A percentile compares a stretch with the other conserved stretches of the same genome.
These are phyloP conservation scores for Ceratothoa steindachneri DNA, from an alignment of 2,888 invertebrate species.

Conservation along the genomic window DNA sequence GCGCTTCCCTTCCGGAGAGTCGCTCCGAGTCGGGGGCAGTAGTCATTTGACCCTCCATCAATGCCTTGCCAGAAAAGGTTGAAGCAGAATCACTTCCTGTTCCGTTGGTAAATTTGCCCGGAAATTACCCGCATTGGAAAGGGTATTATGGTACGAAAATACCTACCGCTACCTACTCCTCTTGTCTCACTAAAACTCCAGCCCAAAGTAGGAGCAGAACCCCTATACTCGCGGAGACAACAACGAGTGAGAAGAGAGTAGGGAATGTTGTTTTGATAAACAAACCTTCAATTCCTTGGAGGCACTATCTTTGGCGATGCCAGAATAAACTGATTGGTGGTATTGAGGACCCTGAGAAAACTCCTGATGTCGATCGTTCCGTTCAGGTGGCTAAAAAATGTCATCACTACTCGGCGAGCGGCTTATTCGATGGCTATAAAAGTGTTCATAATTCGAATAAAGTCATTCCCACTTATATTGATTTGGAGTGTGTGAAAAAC, in stretches of 20 bases:
- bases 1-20: slow-evolving; percentile 73
- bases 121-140: background rate
- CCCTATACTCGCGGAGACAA: background rate
- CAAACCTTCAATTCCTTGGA: background rate
- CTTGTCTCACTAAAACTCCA: background rate
- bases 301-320: slow-evolving; percentile 3
- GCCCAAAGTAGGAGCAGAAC: background rate
- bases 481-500: background rate
- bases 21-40: slow-evolving; percentile 83
- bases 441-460: background rate
- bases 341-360: background rate
- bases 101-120: background rate
- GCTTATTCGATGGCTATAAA: background rate
- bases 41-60: slow-evolving; percentile 59
- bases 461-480: background rate
- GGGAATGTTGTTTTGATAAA: background rate
- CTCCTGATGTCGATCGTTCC: background rate
- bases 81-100: background rate
- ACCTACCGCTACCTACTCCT: background rate
- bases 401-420: background rate
- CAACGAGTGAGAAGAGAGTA: background rate
- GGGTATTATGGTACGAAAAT: background rate
- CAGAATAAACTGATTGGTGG: background rate
- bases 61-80: background rate
- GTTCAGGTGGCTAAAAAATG: background rate